phyloP scores from a whole-genome alignment of 2,888 invertebrate species.

The Adineta ricciae region DNA sequence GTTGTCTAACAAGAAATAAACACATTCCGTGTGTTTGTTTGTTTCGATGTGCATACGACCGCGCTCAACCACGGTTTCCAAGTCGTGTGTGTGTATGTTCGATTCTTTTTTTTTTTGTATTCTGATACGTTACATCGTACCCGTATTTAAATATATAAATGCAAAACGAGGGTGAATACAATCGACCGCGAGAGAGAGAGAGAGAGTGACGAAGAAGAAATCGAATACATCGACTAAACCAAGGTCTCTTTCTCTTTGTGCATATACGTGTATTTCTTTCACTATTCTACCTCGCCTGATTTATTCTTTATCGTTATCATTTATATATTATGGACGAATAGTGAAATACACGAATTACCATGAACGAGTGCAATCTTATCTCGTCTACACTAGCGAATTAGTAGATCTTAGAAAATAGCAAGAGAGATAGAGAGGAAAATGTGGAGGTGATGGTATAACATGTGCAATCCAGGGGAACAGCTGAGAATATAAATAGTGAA shows the following conservation, averaged over 20 bases:
- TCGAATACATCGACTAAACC: neutral
- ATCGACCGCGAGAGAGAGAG: neutral
- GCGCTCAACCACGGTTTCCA: constrained; percentile 5
- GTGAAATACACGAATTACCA: neutral
- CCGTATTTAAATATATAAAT: neutral
- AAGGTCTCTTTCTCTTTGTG: neutral
- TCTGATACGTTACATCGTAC: neutral
- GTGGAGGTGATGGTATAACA: neutral
- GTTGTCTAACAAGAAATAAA: constrained; percentile 15
- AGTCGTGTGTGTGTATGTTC: neutral
- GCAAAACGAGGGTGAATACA: neutral
- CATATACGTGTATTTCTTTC: neutral
- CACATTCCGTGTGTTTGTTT: neutral
- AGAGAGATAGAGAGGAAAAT: neutral
- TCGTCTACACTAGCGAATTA: neutral
- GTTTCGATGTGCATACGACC: neutral
- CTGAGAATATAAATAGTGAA: neutral
- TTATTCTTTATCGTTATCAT: neutral
- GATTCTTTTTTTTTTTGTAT: neutral
- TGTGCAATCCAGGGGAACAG: neutral
- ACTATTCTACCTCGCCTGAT: neutral
- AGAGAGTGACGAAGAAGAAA: neutral
- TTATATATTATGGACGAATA: neutral
- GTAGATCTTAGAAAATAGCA: neutral
- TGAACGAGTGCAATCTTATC: neutral